Percentiles rank a stretch among this genome's conserved stretches.
Conservation (phyloP, 2,888 invertebrate species). For the Pollenia angustigena region DNA sequence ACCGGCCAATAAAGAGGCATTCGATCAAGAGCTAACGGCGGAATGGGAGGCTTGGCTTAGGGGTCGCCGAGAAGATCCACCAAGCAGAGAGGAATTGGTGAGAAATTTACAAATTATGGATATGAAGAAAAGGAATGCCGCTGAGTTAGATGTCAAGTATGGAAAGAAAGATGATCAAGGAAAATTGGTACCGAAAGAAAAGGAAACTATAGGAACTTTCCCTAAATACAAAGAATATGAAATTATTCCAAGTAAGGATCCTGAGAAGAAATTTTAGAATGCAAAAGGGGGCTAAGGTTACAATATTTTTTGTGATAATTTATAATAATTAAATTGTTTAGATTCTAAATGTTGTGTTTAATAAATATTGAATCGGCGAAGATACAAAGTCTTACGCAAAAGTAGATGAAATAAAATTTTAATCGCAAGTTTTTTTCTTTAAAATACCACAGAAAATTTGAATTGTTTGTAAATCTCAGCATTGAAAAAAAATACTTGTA, state of each 20-base stretch:
- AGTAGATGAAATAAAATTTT: too few species aligned
- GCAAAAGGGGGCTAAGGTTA: background rate
- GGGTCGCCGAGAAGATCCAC: conserved; percentile 88
- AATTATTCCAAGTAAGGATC: conserved; percentile 80
- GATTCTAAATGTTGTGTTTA: background rate
- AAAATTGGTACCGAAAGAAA: conserved; percentile 81
- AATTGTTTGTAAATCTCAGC: too few species aligned
- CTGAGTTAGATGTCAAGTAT: conserved; percentile 87
- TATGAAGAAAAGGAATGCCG: conserved; percentile 90
- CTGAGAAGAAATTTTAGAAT: conserved; percentile 76
- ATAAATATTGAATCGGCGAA: background rate
- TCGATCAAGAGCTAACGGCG: conserved; percentile 90
- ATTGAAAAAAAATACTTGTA: too few species aligned
- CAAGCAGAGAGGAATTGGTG: conserved; percentile 89
- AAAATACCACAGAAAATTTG: too few species aligned
- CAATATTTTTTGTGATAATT: conserved; percentile 43
- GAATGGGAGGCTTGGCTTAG: conserved; percentile 96
- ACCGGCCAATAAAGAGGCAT: conserved; percentile 86
- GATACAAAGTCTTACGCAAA: too few species aligned
- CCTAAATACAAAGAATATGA: conserved; percentile 87
- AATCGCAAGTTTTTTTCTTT: too few species aligned
- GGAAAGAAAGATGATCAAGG: conserved; percentile 80
- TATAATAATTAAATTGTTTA: conserved; percentile 34
- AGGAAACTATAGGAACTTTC: conserved; percentile 82
- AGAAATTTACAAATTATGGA: conserved; percentile 89